Evolutionary conservation across 2,113 vertebrate genomes (phyloP), one percentile per base, ranked within the genome.

Genomic region (Halcyon malimbica): DNA sequence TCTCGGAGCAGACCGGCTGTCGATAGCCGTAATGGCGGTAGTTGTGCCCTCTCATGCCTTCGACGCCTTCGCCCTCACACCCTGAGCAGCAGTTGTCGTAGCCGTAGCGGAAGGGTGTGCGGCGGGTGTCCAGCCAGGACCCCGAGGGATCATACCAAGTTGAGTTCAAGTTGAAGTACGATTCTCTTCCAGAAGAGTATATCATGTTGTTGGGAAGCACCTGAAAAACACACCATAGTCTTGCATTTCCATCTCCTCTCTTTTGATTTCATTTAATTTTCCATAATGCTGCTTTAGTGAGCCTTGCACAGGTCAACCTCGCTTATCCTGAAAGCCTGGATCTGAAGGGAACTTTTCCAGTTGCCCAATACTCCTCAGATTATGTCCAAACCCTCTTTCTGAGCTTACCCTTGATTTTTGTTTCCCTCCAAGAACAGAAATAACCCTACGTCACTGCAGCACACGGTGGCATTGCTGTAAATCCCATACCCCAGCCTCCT

Each of bases 151-250:
- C 96, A 2, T 97, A 97, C 96, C 96, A 97, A 5, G 96, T 95
- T 13, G 97, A 97, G 56, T 97, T 97, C 33, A 93, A 39, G 94
- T 96, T 97, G 95, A 96, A 97, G 94, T 20, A 97, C 0, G 95
- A 96, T 37, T 97, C 96, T 54, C 95, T 94, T n/a, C 97, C 97
- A 0, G 97, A 97, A 28, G 97, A 97, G 59, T 74, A 96, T 5
- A 84, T 96, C 97, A 96, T 97, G 16, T 2, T 5, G n/a, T 0
- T 2, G 44, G 44, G 50, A 9, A 54, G 15, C 8, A 18, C 29
- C 75, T 92, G 87, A 23, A 28, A 67, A 24, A 85, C 63, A 83
- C 48, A 3, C 0, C 5, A 5, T 1, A 18, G 13, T 15, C 7
- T 60, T 39, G 31, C 2, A 18, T 59, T 26, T 59, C 64, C 13